phyloP scores from a whole-genome alignment of 2,113 vertebrate genomes.

The Calyptommatus sinebrachiatus region DNA sequence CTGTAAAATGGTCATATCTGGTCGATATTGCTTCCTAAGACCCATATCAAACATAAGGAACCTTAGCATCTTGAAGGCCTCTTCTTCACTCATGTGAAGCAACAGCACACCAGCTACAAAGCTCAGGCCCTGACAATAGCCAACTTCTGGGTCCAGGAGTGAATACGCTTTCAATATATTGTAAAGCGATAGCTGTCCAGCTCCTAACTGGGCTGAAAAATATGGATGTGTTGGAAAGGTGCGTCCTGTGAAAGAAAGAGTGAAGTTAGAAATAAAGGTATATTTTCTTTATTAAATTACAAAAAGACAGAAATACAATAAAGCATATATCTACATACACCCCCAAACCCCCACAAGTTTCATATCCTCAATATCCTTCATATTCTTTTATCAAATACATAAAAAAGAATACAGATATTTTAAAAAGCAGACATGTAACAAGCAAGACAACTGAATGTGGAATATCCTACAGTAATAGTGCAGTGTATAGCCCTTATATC shows the following conservation, averaged over 20 bases:
- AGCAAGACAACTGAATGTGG: too few relatives aligned
- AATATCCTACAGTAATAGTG: too few relatives aligned
- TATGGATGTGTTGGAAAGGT: slow-evolving; percentile 83
- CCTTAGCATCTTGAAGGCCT: slow-evolving; percentile 80
- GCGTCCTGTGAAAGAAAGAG: slow-evolving; percentile 69
- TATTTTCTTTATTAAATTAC: too few relatives aligned
- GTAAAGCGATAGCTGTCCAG: slow-evolving; percentile 80
- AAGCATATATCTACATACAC: too few relatives aligned
- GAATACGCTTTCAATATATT: slow-evolving; percentile 85
- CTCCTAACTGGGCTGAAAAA: slow-evolving; percentile 79
- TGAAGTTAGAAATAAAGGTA: neutral
- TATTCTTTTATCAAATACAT: too few relatives aligned
- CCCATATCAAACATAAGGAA: slow-evolving; percentile 83
- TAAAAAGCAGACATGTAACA: too few relatives aligned
- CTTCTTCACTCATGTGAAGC: slow-evolving; percentile 82
- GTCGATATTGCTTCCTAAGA: slow-evolving; percentile 79
- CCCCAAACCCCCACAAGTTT: too few relatives aligned
- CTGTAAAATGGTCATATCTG: slow-evolving; percentile 84
- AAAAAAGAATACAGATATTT: too few relatives aligned
- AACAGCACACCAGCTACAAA: slow-evolving; percentile 80
- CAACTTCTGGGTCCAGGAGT: slow-evolving; percentile 80
- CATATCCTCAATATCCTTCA: too few relatives aligned
- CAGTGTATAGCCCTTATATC: too few relatives aligned
- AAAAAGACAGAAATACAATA: too few relatives aligned
- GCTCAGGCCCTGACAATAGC: slow-evolving; percentile 83